phyloP scores from a whole-genome alignment of 2,113 vertebrate species.

The Camarhynchus parvulus region DNA sequence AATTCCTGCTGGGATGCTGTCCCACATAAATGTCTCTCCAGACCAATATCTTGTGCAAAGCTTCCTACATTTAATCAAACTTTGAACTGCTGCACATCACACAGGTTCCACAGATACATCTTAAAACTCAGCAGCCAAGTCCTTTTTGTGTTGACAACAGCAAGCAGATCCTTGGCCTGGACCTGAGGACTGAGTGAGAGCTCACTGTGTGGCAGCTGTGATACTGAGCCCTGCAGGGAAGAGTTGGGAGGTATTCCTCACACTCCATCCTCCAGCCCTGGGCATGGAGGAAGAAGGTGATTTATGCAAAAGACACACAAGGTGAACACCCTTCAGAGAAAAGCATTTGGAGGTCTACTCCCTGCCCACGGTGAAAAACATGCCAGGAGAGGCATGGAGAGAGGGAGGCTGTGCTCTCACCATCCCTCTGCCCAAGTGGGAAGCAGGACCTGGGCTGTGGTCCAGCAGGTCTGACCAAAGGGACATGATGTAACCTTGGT shows the following conservation, averaged over 20 bases:
- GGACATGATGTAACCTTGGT: background rate
- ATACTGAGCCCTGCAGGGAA: background rate
- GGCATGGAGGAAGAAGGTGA: background rate
- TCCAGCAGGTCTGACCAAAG: background rate
- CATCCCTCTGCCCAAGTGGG: too few relatives aligned
- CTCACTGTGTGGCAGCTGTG: rapidly evolving
- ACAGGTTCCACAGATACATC: background rate
- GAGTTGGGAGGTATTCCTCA: background rate
- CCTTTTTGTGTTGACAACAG: background rate
- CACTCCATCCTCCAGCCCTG: rapidly evolving
- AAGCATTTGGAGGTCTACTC: background rate
- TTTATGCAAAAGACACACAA: background rate
- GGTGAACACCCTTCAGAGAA: background rate
- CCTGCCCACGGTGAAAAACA: background rate
- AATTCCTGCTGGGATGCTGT: background rate
- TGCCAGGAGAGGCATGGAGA: background rate
- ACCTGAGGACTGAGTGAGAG: background rate
- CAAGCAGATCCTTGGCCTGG: background rate
- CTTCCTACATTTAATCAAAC: background rate
- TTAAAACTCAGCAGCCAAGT: background rate
- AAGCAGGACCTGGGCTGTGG: background rate
- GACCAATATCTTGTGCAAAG: background rate
- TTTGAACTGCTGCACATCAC: background rate
- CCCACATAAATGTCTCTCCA: background rate
- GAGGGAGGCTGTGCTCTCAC: background rate